Evolutionary conservation across 2,113 vertebrate genomes (phyloP).

Genomic region (Scomber scombrus): DNA sequence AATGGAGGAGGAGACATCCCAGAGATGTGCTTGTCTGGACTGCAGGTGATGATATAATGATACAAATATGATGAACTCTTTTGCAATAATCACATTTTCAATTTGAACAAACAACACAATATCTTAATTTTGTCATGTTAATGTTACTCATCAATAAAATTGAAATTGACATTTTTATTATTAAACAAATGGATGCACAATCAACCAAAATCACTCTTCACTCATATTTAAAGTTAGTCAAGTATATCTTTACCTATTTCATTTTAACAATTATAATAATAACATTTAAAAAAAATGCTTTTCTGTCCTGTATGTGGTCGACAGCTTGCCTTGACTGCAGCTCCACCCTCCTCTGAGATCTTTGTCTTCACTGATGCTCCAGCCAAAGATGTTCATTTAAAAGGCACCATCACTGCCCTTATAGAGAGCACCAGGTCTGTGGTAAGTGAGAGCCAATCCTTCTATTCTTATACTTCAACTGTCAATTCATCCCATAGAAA

Average conservation of each 20-base stretch:
- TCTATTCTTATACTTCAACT: background rate
- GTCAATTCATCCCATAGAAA: constrained; percentile 13
- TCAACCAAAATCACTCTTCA: background rate
- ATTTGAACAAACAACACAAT: background rate
- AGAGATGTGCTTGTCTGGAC: constrained; percentile 77
- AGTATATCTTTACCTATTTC: background rate
- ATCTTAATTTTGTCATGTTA: background rate
- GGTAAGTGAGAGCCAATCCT: constrained; percentile 48
- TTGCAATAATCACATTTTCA: background rate
- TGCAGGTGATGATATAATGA: constrained; percentile 61
- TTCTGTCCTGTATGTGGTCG: background rate
- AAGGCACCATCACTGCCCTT: constrained; percentile 67
- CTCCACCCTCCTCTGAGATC: constrained; percentile 77
- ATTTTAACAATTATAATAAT: background rate
- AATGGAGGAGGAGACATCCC: constrained; percentile 73
- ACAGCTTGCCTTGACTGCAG: constrained; percentile 79
- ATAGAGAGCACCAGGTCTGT: constrained; percentile 77
- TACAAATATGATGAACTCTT: background rate
- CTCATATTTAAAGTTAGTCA: background rate
- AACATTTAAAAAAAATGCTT: background rate
- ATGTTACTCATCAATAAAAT: background rate
- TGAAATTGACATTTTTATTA: background rate
- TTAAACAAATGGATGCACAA: background rate
- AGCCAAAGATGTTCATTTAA: constrained; percentile 76
- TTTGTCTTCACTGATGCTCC: constrained; percentile 83